These are phyloP conservation scores for Tetrao urogallus DNA, from an alignment of 2,113 vertebrate genomes.

Conservation along the genomic window DNA sequence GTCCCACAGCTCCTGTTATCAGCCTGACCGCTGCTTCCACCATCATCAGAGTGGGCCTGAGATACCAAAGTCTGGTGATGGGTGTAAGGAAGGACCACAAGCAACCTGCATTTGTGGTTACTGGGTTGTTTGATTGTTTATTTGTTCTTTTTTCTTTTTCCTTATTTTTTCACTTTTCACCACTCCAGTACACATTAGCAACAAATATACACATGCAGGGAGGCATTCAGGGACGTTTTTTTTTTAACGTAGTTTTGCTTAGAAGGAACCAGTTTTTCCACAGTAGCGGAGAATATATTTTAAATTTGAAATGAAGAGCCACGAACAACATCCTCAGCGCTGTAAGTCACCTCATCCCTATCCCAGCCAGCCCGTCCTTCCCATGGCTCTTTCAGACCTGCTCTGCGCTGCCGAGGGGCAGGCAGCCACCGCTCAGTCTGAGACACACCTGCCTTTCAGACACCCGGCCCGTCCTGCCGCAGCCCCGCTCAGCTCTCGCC, in stretches of 20 bases:
- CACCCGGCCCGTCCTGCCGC: not conserved
- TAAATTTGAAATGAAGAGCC: not conserved
- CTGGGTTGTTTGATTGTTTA: not conserved
- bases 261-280: not conserved
- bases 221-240: not conserved
- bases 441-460: too few relatives aligned
- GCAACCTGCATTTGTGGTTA: not conserved
- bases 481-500: not conserved
- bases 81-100: not conserved
- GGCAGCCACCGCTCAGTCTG: too few relatives aligned
- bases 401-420: too few relatives aligned
- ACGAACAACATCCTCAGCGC: not conserved
- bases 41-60: not conserved
- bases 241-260: not conserved
- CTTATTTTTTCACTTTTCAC: not conserved
- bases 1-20: not conserved
- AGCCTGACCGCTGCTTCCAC: not conserved
- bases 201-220: rapidly evolving
- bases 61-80: not conserved
- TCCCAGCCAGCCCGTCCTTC: too few relatives aligned
- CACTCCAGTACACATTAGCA: not conserved
- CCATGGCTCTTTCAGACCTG: too few relatives aligned
- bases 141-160: not conserved
- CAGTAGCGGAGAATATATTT: not conserved
- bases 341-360: too few relatives aligned